A percentile compares a stretch with the other conserved stretches of the same genome.
phyloP scores from a whole-genome alignment of 2,113 vertebrate genomes.

The Felis catus region DNA sequence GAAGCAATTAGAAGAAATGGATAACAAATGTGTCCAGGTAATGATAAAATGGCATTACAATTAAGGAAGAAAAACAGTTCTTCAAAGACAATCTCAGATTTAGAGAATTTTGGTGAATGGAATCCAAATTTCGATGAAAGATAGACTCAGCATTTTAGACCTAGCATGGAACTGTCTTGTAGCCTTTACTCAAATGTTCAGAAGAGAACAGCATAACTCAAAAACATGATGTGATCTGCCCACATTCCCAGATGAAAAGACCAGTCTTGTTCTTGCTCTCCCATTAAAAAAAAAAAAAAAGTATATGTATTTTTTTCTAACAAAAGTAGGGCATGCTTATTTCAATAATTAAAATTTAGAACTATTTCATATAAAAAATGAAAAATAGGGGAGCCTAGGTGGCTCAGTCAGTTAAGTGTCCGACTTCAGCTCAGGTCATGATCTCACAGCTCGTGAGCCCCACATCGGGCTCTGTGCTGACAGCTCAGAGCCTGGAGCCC shows the following conservation, averaged over 20 bases:
- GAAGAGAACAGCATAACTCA: background rate
- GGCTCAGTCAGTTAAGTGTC: no score
- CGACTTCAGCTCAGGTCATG: no score
- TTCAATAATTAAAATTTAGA: background rate
- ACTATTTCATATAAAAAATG: background rate
- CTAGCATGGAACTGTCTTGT: background rate
- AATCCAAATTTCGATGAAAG: background rate
- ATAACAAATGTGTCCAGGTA: slow-evolving; percentile 57
- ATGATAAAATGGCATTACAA: slow-evolving; percentile 8
- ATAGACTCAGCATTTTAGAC: background rate
- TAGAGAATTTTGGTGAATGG: background rate
- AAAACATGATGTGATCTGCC: background rate
- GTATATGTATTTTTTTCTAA: background rate
- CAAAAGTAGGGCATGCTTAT: background rate
- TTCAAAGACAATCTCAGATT: slow-evolving; percentile 20
- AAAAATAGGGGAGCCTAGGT: background rate
- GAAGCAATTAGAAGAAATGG: slow-evolving; percentile 58
- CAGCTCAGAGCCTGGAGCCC: no score
- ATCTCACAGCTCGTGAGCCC: no score
- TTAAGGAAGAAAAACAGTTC: background rate
- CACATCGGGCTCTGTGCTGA: no score
- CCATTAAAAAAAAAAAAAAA: background rate
- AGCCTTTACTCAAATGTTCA: background rate
- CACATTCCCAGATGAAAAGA: background rate
- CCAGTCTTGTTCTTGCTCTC: background rate